Conservation (phyloP, 2,797 vertebrate species). For the Columba guinea region DNA sequence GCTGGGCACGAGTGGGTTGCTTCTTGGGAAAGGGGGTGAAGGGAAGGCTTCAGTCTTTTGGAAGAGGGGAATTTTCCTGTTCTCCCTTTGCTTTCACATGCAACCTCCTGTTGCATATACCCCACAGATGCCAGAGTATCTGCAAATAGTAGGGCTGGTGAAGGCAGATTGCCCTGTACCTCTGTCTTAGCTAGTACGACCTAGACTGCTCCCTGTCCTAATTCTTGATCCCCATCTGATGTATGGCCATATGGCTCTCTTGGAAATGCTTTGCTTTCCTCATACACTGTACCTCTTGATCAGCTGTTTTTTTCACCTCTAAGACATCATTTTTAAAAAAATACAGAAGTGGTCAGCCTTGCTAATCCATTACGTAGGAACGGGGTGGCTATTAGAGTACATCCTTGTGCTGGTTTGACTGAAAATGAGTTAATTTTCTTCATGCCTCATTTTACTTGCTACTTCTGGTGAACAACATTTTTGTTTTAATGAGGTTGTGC, state of each 20-base stretch:
- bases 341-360: neutral
- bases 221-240: fast-evolving
- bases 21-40: neutral
- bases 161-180: neutral
- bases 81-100: neutral
- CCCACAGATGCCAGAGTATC: neutral
- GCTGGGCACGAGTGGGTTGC: neutral
- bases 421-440: no score
- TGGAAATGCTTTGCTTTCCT: neutral
- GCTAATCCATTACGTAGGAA: neutral
- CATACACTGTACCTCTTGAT: neutral
- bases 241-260: neutral
- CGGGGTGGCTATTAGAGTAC: neutral
- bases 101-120: neutral
- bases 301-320: neutral
- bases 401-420: no score
- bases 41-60: neutral
- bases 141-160: neutral
- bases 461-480: neutral
- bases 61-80: neutral
- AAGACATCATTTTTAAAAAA: neutral
- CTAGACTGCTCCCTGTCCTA: neutral
- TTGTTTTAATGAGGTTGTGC: neutral
- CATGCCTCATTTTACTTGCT: neutral
- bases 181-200: neutral